Percentiles rank a stretch among this genome's conserved stretches.
These are phyloP conservation scores for Pelodytes ibericus DNA, from an alignment of 2,797 vertebrate genomes.

Conservation along the genomic window DNA sequence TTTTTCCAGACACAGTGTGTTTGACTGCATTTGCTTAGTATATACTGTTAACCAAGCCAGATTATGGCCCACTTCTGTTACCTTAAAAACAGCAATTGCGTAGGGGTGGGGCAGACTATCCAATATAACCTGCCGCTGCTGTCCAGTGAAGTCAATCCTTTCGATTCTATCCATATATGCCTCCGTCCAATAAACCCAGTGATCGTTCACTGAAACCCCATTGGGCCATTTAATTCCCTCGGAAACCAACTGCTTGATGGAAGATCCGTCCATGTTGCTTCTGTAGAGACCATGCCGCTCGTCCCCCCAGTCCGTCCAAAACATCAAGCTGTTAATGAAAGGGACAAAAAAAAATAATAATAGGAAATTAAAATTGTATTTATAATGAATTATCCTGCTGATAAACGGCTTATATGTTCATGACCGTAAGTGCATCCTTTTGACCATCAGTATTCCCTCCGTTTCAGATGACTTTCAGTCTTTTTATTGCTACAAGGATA, in stretches of 20 bases:
- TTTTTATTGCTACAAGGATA: no score
- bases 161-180: conserved; percentile 96
- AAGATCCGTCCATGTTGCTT: conserved; percentile 90
- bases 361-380: no score
- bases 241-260: conserved; percentile 78
- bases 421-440: no score
- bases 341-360: neutral
- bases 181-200: conserved; percentile 97
- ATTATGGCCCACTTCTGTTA: conserved; percentile 58
- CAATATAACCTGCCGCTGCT: conserved; percentile 84
- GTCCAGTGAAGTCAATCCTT: conserved; percentile 83
- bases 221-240: conserved; percentile 96
- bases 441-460: no score
- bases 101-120: conserved; percentile 95
- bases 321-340: conserved; percentile 88
- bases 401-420: no score
- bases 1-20: no score
- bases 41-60: no score
- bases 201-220: conserved; percentile 88
- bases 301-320: conserved; percentile 99
- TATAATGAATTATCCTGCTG: no score
- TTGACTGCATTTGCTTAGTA: no score
- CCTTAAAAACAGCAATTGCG: conserved; percentile 96
- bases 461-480: no score
- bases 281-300: conserved; percentile 86